Conservation (phyloP, 2,888 invertebrate species). For the Ochropleura plecta region DNA sequence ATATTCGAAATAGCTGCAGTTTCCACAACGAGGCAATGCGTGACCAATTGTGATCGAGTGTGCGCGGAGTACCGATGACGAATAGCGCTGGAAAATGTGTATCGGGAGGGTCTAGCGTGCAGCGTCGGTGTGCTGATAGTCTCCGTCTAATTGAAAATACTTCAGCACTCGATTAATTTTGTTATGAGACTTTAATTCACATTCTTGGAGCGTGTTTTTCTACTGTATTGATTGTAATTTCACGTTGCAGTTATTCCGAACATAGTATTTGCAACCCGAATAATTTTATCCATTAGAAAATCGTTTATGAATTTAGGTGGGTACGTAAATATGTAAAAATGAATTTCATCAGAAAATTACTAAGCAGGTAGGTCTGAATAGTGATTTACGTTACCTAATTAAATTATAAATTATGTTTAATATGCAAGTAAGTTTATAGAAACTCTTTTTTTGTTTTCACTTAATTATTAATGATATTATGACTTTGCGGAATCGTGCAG, state of each 20-base stretch:
- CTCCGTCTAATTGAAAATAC: constrained; percentile 34
- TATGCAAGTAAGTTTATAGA: too few species aligned
- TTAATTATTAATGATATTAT: not conserved
- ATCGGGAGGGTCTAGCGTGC: too few species aligned
- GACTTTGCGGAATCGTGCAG: not conserved
- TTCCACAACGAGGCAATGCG: constrained; percentile 31
- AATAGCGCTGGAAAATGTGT: constrained; percentile 31
- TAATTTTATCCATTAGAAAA: not conserved
- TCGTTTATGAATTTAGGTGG: not conserved
- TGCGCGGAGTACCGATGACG: constrained; percentile 50
- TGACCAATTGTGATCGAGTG: constrained; percentile 58
- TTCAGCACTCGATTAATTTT: constrained; percentile 3
- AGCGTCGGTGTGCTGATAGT: not conserved
- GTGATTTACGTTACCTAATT: not conserved
- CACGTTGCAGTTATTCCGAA: not conserved
- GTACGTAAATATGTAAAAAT: not conserved
- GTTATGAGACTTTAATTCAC: constrained; percentile 6
- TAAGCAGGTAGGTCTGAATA: not conserved
- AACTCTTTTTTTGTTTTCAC: too few species aligned
- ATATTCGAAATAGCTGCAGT: constrained; percentile 18
- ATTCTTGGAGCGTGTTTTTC: not conserved
- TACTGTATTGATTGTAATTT: not conserved
- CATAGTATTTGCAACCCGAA: not conserved
- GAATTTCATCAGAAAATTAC: too few species aligned
- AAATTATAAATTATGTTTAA: too few species aligned